A percentile compares a stretch with the other conserved stretches of the same genome.
Conservation (phyloP, 2,113 vertebrate species). For the Pavo muticus region DNA sequence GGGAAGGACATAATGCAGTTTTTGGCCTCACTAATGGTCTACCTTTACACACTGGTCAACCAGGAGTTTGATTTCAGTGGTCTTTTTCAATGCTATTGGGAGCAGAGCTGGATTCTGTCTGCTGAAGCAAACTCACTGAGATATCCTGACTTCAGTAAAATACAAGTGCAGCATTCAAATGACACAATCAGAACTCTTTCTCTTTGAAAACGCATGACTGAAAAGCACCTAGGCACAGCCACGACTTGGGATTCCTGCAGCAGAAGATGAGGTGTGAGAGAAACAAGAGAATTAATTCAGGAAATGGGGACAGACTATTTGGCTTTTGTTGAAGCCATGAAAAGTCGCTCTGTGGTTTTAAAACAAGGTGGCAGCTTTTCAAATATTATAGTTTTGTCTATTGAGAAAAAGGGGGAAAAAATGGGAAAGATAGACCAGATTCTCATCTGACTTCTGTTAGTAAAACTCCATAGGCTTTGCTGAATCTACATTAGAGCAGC, state of each 20-base stretch:
- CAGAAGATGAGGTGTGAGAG: neutral
- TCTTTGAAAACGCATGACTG: neutral
- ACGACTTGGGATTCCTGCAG: neutral
- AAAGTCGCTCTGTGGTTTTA: slow-evolving; percentile 1
- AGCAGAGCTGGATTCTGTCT: neutral
- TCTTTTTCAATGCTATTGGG: neutral
- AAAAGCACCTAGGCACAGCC: neutral
- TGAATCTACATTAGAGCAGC: slow-evolving; percentile 53
- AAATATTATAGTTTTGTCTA: neutral
- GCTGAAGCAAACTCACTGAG: neutral
- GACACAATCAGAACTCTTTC: neutral
- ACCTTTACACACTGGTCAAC: neutral
- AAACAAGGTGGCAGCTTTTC: slow-evolving; percentile 55
- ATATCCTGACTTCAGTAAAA: neutral
- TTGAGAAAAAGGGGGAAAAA: neutral
- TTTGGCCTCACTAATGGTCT: neutral
- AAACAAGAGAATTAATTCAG: neutral
- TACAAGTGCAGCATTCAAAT: neutral
- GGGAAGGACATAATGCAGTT: neutral
- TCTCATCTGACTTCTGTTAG: slow-evolving; percentile 48
- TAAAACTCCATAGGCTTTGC: slow-evolving; percentile 46
- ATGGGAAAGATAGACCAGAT: neutral
- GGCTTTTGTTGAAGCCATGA: slow-evolving; percentile 16
- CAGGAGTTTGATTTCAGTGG: neutral
- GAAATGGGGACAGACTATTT: slow-evolving; percentile 15